These are phyloP conservation scores for Drosophila helvetica DNA, from an alignment of 2,888 invertebrate genomes.

Conservation along the genomic window DNA sequence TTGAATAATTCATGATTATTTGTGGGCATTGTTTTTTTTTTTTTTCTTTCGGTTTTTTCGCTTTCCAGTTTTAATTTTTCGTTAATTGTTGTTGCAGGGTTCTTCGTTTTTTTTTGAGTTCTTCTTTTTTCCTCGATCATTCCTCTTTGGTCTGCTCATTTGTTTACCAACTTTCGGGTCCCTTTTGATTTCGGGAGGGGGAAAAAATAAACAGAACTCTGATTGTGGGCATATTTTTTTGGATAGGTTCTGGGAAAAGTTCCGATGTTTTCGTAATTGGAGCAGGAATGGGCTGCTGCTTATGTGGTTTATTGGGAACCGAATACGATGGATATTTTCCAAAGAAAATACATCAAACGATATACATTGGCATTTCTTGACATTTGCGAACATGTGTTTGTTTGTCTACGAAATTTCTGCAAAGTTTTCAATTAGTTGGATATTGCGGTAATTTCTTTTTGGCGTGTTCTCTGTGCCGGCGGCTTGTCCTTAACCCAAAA, in stretches of 20 bases:
- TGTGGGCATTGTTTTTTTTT: constrained; percentile 32
- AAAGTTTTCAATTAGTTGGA: not conserved
- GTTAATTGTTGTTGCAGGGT: constrained; percentile 32
- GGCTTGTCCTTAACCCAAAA: constrained; percentile 42
- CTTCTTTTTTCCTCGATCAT: constrained; percentile 31
- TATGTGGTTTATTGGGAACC: not conserved
- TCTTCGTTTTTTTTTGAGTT: constrained; percentile 36
- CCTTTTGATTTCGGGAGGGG: constrained; percentile 28
- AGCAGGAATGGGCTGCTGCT: not conserved
- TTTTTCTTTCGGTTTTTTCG: not conserved
- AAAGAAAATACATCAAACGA: not conserved
- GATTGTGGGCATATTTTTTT: constrained; percentile 13
- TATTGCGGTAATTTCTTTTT: constrained; percentile 30
- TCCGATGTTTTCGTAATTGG: not conserved
- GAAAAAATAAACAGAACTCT: constrained; percentile 35
- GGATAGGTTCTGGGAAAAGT: constrained; percentile 18
- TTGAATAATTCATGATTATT: constrained; percentile 78
- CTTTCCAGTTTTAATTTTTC: constrained; percentile 46
- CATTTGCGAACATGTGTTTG: not conserved
- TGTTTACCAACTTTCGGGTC: constrained; percentile 68
- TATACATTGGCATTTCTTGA: not conserved
- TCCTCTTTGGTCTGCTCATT: constrained; percentile 64
- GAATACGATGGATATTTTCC: not conserved
- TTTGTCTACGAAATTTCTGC: not conserved
- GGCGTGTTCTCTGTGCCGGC: constrained; percentile 9